A percentile compares a stretch with the other conserved stretches of the same genome.
Conservation (phyloP, 2,113 vertebrate species). For the Muntiacus reevesi region DNA sequence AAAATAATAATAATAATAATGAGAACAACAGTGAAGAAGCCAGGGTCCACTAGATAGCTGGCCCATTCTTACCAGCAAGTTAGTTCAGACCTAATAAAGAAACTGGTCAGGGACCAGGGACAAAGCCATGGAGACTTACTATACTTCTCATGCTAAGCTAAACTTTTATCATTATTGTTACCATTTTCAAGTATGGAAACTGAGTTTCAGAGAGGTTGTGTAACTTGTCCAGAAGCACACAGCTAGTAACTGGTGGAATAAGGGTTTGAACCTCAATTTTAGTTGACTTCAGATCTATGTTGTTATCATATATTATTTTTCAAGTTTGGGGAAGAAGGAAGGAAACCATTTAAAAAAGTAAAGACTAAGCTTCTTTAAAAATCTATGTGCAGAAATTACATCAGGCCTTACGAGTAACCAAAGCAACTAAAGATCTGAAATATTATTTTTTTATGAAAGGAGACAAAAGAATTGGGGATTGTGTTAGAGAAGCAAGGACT, state of each 20-base stretch:
- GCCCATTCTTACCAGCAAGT: background rate
- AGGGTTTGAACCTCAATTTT: background rate
- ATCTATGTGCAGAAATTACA: background rate
- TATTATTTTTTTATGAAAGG: background rate
- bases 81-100: background rate
- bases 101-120: background rate
- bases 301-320: background rate
- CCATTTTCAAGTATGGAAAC: background rate
- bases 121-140: background rate
- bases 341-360: background rate
- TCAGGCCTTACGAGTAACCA: background rate
- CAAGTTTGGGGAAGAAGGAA: background rate
- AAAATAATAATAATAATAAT: background rate
- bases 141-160: background rate
- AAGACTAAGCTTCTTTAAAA: background rate
- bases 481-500: background rate
- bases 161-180: background rate
- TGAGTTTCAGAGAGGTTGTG: background rate
- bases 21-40: background rate
- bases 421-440: background rate
- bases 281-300: background rate
- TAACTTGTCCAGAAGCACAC: background rate
- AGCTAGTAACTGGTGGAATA: background rate
- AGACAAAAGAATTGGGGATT: background rate
- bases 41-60: background rate